Conservation (phyloP, 2,113 vertebrate species). For the Peromyscus californicus region DNA sequence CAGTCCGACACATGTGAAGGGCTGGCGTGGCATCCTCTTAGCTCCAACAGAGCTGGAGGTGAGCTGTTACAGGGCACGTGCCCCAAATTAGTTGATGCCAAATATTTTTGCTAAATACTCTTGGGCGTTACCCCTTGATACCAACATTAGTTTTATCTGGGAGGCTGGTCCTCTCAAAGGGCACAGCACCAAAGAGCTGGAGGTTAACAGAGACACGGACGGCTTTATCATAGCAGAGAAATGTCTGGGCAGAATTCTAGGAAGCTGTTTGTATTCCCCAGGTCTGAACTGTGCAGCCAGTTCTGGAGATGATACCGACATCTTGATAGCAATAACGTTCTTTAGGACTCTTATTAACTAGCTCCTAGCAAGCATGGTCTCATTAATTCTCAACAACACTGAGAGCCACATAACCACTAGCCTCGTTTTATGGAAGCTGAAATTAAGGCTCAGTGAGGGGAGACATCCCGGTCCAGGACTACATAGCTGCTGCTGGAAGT, state of each 20-base stretch:
- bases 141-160: neutral
- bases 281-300: neutral
- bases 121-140: neutral
- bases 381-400: neutral
- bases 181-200: neutral
- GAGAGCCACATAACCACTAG: neutral
- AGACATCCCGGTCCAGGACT: neutral
- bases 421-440: neutral
- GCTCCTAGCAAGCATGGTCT: neutral
- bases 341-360: constrained; percentile 23
- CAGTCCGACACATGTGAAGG: neutral
- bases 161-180: neutral
- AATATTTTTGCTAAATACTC: neutral
- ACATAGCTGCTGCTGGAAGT: neutral
- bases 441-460: neutral
- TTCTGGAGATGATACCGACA: too few relatives aligned
- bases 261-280: neutral
- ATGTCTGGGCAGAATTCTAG: neutral
- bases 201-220: neutral
- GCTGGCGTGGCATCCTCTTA: neutral
- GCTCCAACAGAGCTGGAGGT: neutral
- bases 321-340: neutral
- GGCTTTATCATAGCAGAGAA: neutral
- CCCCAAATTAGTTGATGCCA: neutral
- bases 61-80: accelerated